These are phyloP conservation scores for Euthynnus affinis DNA, from an alignment of 2,797 vertebrate species.

Conservation along the genomic window DNA sequence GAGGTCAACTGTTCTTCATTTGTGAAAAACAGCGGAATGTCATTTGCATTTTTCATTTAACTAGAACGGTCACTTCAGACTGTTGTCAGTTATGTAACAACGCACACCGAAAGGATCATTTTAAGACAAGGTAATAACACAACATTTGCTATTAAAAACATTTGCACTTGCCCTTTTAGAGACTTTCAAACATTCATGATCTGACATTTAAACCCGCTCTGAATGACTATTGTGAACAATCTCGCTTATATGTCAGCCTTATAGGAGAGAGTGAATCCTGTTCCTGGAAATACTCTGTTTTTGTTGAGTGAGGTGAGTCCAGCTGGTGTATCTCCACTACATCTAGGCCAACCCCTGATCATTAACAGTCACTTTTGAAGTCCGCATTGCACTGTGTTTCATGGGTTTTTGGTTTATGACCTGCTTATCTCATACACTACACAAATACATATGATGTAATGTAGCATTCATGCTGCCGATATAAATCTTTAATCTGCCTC, in stretches of 20 bases:
- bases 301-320: not conserved
- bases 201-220: not conserved
- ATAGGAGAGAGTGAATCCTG: not conserved
- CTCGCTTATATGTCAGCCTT: not conserved
- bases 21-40: too few relatives aligned
- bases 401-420: slow-evolving; percentile 18
- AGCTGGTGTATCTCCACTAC: slow-evolving; percentile 11
- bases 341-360: not conserved
- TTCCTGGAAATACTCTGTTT: not conserved
- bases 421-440: slow-evolving; percentile 20
- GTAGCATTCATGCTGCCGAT: not conserved
- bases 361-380: slow-evolving; percentile 1
- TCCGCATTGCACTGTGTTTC: slow-evolving; percentile 3
- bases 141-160: not conserved
- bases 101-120: too few relatives aligned
- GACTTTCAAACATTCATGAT: not conserved
- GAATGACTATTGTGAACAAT: too few relatives aligned
- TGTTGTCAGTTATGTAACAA: too few relatives aligned
- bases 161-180: too few relatives aligned
- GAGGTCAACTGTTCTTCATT: too few relatives aligned
- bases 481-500: slow-evolving; percentile 19
- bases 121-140: not conserved
- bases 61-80: too few relatives aligned
- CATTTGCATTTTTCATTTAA: too few relatives aligned
- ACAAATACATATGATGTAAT: slow-evolving; percentile 15